phyloP scores from a whole-genome alignment of 2,888 invertebrate genomes.

The Imbricaverruca yamaguchii region DNA sequence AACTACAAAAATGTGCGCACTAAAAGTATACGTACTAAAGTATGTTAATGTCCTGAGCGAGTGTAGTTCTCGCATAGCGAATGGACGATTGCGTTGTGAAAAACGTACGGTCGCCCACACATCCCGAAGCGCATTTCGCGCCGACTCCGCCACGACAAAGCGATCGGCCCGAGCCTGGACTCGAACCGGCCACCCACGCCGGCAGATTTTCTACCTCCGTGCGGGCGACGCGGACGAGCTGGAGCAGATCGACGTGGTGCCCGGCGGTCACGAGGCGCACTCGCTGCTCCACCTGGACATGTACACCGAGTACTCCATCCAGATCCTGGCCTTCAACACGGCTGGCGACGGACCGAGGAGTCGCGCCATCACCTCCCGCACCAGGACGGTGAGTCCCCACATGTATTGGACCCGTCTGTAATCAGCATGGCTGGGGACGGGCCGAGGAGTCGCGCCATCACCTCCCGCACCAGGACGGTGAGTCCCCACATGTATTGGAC shows the following conservation, averaged over 20 bases:
- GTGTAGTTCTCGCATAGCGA: no score
- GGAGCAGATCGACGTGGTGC: conserved; percentile 85
- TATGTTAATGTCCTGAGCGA: no score
- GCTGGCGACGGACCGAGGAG: conserved; percentile 95
- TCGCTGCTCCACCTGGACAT: conserved; percentile 83
- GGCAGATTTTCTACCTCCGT: conserved; percentile 71
- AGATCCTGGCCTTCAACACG: conserved; percentile 90
- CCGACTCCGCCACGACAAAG: no score
- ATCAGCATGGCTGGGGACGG: conserved; percentile 96
- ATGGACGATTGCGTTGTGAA: no score
- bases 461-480: conserved; percentile 66
- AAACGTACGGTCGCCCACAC: no score
- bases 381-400: conserved; percentile 49
- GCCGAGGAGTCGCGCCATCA: conserved; percentile 70
- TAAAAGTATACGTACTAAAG: no score
- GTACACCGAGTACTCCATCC: conserved; percentile 82
- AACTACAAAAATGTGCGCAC: no score
- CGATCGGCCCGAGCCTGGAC: no score
- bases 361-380: conserved; percentile 67
- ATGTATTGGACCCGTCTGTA: no score
- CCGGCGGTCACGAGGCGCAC: conserved; percentile 72
- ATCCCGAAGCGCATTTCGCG: no score
- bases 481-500: conserved; percentile 6
- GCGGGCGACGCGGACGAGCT: conserved; percentile 47
- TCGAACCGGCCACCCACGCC: background rate